Evolutionary conservation across 2,113 vertebrate genomes (phyloP).

Genomic region (Grammomys surdaster): DNA sequence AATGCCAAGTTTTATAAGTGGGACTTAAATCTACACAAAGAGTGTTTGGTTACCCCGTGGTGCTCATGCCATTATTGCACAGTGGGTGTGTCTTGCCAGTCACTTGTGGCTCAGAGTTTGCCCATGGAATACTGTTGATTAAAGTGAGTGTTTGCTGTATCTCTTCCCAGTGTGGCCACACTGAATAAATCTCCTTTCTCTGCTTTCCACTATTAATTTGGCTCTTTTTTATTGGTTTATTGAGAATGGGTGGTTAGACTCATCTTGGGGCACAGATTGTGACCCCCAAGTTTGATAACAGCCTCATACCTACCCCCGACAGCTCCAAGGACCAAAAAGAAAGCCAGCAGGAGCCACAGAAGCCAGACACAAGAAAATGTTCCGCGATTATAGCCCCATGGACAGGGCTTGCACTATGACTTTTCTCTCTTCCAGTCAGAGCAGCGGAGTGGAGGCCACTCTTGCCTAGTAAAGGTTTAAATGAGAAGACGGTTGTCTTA

Average conservation of each 20-base stretch:
- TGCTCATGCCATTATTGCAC: neutral
- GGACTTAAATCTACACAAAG: neutral
- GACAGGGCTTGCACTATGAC: neutral
- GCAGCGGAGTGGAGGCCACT: neutral
- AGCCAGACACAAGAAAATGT: neutral
- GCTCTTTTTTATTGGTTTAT: neutral
- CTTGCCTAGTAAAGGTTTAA: neutral
- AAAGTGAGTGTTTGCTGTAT: neutral
- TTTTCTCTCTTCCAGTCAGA: neutral
- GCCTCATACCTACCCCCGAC: neutral
- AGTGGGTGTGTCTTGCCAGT: neutral
- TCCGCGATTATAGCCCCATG: rapidly evolving
- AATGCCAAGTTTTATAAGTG: neutral
- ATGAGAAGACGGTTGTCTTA: neutral
- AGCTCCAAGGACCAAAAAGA: neutral
- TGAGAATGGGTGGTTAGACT: neutral
- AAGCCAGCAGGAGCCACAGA: neutral
- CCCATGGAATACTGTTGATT: neutral
- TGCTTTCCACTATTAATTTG: neutral
- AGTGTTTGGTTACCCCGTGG: neutral
- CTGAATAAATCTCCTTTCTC: neutral
- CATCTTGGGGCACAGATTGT: neutral
- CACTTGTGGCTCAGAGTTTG: neutral
- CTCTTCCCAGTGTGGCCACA: neutral
- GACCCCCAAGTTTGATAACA: neutral